phyloP scores from a whole-genome alignment of 2,888 invertebrate genomes.

The Epiblema foenella region DNA sequence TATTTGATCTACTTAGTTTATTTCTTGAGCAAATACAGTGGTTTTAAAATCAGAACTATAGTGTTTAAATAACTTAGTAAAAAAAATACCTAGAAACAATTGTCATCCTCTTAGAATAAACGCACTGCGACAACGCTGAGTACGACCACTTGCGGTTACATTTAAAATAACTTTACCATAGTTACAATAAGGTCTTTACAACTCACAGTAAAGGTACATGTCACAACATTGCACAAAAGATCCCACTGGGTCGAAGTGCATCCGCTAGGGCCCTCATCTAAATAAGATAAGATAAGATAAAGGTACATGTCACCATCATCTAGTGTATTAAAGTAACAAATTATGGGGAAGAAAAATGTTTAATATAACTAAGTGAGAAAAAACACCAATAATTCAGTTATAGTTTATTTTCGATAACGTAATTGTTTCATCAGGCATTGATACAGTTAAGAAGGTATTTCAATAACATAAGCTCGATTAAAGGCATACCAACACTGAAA shows the following conservation, averaged over 20 bases:
- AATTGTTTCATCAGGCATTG: conserved; percentile 32
- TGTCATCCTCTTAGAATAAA: background rate
- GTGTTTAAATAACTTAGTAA: conserved; percentile 52
- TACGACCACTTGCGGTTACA: no score
- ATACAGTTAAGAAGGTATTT: conserved; percentile 29
- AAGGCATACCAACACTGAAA: conserved; percentile 57
- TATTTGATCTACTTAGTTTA: conserved; percentile 67
- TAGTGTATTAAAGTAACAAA: no score
- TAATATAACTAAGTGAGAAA: background rate
- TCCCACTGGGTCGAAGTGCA: no score
- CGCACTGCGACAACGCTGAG: background rate
- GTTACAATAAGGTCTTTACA: no score
- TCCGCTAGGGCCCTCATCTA: no score
- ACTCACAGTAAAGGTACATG: no score
- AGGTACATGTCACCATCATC: no score
- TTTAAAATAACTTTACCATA: no score
- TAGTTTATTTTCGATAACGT: conserved; percentile 41
- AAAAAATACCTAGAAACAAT: background rate
- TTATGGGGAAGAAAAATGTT: no score
- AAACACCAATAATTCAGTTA: conserved; percentile 12
- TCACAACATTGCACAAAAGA: no score
- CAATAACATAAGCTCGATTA: conserved; percentile 61
- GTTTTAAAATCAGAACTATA: conserved; percentile 56
- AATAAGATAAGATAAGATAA: no score
- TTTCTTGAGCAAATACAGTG: conserved; percentile 71